phyloP scores from a whole-genome alignment of 2,797 vertebrate species.

The Chaetodon trifasciatus region DNA sequence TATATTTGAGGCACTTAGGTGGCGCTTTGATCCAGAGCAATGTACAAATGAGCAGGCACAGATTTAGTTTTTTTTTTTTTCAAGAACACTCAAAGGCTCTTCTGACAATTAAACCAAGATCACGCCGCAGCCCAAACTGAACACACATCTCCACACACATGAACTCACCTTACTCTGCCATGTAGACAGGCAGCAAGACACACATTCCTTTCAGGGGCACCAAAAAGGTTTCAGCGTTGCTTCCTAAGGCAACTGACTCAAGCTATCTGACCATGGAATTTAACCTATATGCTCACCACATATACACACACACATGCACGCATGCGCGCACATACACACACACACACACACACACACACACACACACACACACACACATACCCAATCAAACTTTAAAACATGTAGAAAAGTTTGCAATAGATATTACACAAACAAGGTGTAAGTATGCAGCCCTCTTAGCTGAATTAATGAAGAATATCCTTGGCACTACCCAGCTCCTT shows the following conservation, averaged over 20 bases:
- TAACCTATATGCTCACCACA: constrained; percentile 8
- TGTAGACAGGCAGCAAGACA: constrained; percentile 37
- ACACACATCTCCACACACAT: constrained; percentile 25
- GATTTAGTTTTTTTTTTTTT: background rate
- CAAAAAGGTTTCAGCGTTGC: constrained; percentile 50
- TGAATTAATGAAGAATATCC: constrained; percentile 6
- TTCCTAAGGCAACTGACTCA: constrained; percentile 57
- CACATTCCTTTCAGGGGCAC: constrained; percentile 66
- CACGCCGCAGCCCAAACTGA: constrained; percentile 1
- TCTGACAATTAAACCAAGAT: background rate
- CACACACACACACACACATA: constrained; percentile 15
- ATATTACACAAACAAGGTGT: constrained; percentile 39
- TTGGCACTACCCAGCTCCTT: constrained; percentile 30
- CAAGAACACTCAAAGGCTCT: background rate
- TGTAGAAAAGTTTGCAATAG: constrained; percentile 44
- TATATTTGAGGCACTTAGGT: background rate
- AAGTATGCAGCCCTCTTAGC: constrained; percentile 39
- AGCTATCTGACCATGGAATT: constrained; percentile 53
- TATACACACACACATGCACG: constrained; percentile 1
- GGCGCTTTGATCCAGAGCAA: constrained; percentile 20
- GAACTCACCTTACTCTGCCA: background rate
- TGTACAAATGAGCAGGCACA: background rate
- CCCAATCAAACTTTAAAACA: background rate
- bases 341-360: constrained; percentile 12
- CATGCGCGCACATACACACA: constrained; percentile 3